Conservation (phyloP, 1,140 invertebrate species). For the Drosophila seguyi region DNA sequence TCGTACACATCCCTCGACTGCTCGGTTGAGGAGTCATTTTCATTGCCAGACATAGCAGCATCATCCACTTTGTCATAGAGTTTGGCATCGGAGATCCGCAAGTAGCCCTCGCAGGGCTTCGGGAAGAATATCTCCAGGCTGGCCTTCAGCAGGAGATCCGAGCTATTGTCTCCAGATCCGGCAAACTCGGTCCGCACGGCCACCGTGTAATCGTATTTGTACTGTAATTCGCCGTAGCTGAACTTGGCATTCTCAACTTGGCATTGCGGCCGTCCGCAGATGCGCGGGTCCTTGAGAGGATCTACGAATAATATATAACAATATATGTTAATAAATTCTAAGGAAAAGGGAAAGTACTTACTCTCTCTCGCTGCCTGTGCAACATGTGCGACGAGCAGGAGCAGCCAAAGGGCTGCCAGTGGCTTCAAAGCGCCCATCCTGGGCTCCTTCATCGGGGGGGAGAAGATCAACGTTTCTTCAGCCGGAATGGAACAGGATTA, state of each 20-base stretch:
- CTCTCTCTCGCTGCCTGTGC: constrained; percentile 60
- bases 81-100: constrained; percentile 66
- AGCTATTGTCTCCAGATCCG: constrained; percentile 89
- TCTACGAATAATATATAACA: constrained; percentile 81
- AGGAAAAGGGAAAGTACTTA: constrained; percentile 9
- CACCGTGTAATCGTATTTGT: constrained; percentile 89
- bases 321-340: too few relatives aligned
- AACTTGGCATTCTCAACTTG: constrained; percentile 86
- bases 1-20: constrained; percentile 50
- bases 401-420: constrained; percentile 38
- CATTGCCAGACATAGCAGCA: neutral
- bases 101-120: constrained; percentile 76
- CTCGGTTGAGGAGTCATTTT: neutral
- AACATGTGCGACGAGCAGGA: constrained; percentile 33
- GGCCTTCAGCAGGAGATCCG: constrained; percentile 87
- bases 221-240: constrained; percentile 86
- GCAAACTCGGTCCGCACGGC: constrained; percentile 88
- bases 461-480: constrained; percentile 9
- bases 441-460: constrained; percentile 26
- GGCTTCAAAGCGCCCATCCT: constrained; percentile 50
- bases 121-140: constrained; percentile 85
- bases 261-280: constrained; percentile 88
- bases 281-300: constrained; percentile 88
- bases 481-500: constrained; percentile 13
- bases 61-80: constrained; percentile 56